A percentile compares a stretch with the other conserved stretches of the same genome.
These are phyloP conservation scores for Hipparchia sbordonii DNA, from an alignment of 2,888 invertebrate species.

Conservation along the genomic window DNA sequence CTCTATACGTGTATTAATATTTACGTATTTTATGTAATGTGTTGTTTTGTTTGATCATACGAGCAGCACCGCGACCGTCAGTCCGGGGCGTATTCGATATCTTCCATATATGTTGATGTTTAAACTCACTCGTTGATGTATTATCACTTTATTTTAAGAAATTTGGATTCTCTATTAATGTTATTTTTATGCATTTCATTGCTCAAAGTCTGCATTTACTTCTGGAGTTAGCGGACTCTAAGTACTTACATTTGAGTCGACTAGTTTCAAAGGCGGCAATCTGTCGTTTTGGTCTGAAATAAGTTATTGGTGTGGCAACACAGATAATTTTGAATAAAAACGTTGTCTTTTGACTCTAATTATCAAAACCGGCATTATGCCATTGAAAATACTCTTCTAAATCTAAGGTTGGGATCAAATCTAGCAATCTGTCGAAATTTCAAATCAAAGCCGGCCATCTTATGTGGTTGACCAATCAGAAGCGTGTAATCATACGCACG, in stretches of 20 bases:
- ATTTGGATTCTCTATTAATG: constrained; percentile 58
- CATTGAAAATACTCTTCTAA: no score
- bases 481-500: no score
- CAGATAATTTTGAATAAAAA: no score
- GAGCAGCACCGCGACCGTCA: constrained; percentile 52
- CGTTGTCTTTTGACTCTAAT: no score
- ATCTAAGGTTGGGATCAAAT: no score
- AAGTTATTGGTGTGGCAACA: no score
- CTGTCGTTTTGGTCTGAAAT: no score
- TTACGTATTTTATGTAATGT: constrained; percentile 56
- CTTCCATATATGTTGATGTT: constrained; percentile 53
- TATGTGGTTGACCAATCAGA: no score
- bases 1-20: constrained; percentile 56
- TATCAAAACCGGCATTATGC: no score
- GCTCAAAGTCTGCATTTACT: constrained; percentile 72
- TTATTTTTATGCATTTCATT: constrained; percentile 66
- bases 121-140: constrained; percentile 73
- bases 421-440: no score
- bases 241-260: constrained; percentile 66
- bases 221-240: constrained; percentile 62
- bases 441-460: no score
- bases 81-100: constrained; percentile 52
- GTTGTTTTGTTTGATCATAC: constrained; percentile 49
- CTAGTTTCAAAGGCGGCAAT: no score
- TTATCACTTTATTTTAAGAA: constrained; percentile 65